phyloP scores from a whole-genome alignment of 2,797 vertebrate species.

The Hydrophis major region DNA sequence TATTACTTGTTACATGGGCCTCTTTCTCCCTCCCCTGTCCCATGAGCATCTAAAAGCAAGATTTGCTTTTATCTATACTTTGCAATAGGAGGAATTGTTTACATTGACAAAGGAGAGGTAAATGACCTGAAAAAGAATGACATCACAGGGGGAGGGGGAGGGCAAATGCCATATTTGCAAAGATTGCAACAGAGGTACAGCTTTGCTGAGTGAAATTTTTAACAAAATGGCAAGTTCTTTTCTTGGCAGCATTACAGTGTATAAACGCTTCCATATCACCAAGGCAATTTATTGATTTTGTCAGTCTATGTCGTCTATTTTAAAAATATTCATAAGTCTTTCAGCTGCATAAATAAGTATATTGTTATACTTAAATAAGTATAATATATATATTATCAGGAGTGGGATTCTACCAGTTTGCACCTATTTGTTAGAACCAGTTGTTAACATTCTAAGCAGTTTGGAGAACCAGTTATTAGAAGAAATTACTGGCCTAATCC shows the following conservation, averaged over 20 bases:
- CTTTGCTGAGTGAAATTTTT: not conserved
- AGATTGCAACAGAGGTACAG: conserved; percentile 23
- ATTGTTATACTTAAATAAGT: not conserved
- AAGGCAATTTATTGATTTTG: not conserved
- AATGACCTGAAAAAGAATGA: conserved; percentile 7
- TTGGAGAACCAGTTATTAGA: too few relatives aligned
- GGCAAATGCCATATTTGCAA: not conserved
- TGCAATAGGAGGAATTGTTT: not conserved
- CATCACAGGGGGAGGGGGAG: not conserved
- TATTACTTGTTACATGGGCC: not conserved
- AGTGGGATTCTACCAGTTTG: too few relatives aligned
- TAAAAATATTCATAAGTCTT: not conserved
- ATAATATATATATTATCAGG: too few relatives aligned
- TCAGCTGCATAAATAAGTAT: not conserved
- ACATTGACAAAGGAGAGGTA: not conserved
- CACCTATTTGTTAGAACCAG: too few relatives aligned
- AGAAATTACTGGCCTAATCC: too few relatives aligned
- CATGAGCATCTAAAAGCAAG: not conserved
- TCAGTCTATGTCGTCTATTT: not conserved
- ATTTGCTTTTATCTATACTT: not conserved
- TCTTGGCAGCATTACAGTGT: accelerated
- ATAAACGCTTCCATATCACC: not conserved
- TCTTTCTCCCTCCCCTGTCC: not conserved
- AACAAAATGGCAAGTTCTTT: not conserved
- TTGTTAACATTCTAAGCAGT: too few relatives aligned